Evolutionary conservation across 2,888 invertebrate genomes (phyloP), one percentile per base, ranked within the genome.

Genomic region (Dynastes grantii): DNA sequence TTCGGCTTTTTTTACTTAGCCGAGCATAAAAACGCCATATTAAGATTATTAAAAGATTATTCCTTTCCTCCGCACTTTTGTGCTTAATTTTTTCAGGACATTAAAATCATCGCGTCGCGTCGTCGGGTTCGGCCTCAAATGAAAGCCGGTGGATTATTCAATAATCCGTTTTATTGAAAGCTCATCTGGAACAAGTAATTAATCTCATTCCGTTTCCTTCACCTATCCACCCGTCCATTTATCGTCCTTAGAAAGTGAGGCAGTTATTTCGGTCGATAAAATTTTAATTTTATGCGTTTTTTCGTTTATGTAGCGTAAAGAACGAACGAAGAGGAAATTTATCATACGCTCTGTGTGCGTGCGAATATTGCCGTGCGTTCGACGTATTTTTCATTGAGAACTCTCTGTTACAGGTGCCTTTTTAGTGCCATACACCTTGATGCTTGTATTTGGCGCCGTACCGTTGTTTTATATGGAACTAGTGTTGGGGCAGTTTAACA

Each of bases 391-490:
- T 68, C 13, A 45, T n/a, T 49, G 22, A 68, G 53, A 78, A 37
- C 1, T 11, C 13, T 81, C 79, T 75, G 76, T 87, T 87, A 65
- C 86, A 93, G 95, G 95, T 80, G 95, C 95, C 0, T 95, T 95
- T 88, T 90, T 95, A 80, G 92, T 95, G 83, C 95, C 95, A 0
- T 95, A 95, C 87, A 92, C 93, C 49, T 85, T 94, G 87, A 94
- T 95, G 94, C 88, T 95, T 86, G 89, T 94, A 8, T 94, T 95
- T 83, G 94, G 95, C 65, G 95, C 95, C 0, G 92, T 95, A 4
- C 95, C 95, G 0, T 89, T 95, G 76, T 95, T 95, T 89, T 95
- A 95, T 88, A 94, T 95, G 94, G 95, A 95, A 88, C 90, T 95
- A 77, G 93, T 94, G 75, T 89, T 95, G 58, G 95, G 95, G 0